A percentile compares a stretch with the other conserved stretches of the same genome.
These are phyloP conservation scores for Otolemur crassicaudatus DNA, from an alignment of 2,797 vertebrate species.

Conservation along the genomic window DNA sequence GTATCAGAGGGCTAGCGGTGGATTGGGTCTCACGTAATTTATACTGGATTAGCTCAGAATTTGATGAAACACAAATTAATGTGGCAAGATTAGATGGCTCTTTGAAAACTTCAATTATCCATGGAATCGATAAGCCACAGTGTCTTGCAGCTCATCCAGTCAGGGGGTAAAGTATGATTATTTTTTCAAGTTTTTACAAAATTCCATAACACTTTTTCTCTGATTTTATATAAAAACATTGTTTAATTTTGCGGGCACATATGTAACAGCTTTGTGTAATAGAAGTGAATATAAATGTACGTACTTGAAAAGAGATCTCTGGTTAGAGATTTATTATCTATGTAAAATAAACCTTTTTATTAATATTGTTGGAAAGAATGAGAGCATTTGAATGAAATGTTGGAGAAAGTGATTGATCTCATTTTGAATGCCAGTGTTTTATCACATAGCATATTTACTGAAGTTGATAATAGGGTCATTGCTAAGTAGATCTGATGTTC, in stretches of 20 bases:
- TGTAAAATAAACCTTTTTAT: neutral
- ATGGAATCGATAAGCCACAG: conserved; percentile 98
- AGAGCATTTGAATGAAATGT: neutral
- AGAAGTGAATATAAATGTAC: neutral
- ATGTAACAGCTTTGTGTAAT: neutral
- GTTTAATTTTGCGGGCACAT: neutral
- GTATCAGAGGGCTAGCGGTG: conserved; percentile 96
- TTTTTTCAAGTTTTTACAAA: conserved; percentile 61
- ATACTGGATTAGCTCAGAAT: conserved; percentile 99
- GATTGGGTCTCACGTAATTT: conserved; percentile 99
- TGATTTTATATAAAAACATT: neutral
- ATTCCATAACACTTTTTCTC: conserved; percentile 16
- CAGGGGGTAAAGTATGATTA: conserved; percentile 94
- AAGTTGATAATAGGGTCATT: neutral
- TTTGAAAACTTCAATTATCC: conserved; percentile 98
- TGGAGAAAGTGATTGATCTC: neutral
- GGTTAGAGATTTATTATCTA: neutral
- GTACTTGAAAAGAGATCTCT: neutral
- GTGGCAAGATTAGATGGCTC: conserved; percentile 98
- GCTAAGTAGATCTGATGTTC: neutral
- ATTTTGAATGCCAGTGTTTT: neutral
- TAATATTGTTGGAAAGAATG: neutral
- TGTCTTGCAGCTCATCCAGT: conserved; percentile 96
- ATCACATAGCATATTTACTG: neutral
- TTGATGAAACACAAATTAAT: conserved; percentile 99